Conservation (phyloP, 2,888 invertebrate species). For the Hesperia comma region DNA sequence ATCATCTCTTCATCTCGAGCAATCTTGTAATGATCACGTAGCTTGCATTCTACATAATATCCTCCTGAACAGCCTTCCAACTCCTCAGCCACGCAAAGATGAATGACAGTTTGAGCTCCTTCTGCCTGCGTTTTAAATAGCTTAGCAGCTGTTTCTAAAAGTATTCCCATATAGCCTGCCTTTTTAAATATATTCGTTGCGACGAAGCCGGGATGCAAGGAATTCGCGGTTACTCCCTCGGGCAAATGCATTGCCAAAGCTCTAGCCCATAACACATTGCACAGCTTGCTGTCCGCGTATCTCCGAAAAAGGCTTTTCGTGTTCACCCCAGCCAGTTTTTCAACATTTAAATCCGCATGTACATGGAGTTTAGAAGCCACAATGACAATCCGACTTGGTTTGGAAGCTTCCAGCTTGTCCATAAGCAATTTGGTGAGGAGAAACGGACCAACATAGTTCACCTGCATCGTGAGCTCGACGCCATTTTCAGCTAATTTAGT, state of each 20-base stretch:
- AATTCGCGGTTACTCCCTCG: slow-evolving; percentile 88
- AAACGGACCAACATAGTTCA: slow-evolving; percentile 89
- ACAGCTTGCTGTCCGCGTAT: slow-evolving; percentile 69
- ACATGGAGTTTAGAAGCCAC: slow-evolving; percentile 62
- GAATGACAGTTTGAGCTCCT: slow-evolving; percentile 91
- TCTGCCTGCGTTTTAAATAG: slow-evolving; percentile 88
- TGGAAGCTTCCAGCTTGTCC: slow-evolving; percentile 68
- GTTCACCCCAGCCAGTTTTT: slow-evolving; percentile 20
- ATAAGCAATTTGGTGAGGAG: slow-evolving; percentile 87
- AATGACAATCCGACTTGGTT: slow-evolving; percentile 71
- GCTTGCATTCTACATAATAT: slow-evolving; percentile 90
- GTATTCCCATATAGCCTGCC: slow-evolving; percentile 74
- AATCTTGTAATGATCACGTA: slow-evolving; percentile 76
- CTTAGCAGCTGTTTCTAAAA: slow-evolving; percentile 81
- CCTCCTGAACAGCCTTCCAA: slow-evolving; percentile 87
- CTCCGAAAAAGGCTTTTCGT: slow-evolving; percentile 34
- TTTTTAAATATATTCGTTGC: slow-evolving; percentile 90
- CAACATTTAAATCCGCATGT: slow-evolving; percentile 20
- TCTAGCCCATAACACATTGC: slow-evolving; percentile 66
- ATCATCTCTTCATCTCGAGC: slow-evolving; percentile 86
- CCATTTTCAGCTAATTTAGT: slow-evolving; percentile 82
- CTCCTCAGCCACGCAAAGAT: slow-evolving; percentile 88
- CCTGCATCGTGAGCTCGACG: slow-evolving; percentile 85
- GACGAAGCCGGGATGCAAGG: slow-evolving; percentile 92
- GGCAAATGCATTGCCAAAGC: slow-evolving; percentile 64